These are phyloP conservation scores for Volucella inanis DNA, from an alignment of 2,888 invertebrate species.

Conservation along the genomic window DNA sequence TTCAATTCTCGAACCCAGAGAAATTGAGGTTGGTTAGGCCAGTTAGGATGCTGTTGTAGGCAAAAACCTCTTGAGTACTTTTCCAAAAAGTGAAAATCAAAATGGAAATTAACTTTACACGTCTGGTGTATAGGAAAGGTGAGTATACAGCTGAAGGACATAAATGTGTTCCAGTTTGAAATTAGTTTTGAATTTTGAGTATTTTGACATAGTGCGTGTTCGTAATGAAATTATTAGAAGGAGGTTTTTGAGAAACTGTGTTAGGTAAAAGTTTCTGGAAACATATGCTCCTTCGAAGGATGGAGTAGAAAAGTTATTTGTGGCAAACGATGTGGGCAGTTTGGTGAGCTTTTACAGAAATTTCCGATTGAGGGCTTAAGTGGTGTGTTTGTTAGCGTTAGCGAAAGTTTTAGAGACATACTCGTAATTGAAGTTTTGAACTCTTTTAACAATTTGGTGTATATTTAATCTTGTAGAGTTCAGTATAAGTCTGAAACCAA, in stretches of 20 bases:
- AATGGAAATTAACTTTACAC: slow-evolving; percentile 42
- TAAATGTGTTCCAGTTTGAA: slow-evolving; percentile 45
- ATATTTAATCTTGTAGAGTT: too few relatives aligned
- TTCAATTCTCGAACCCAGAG: slow-evolving; percentile 44
- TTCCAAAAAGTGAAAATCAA: slow-evolving; percentile 6
- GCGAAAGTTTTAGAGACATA: too few relatives aligned
- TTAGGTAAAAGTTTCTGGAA: neutral
- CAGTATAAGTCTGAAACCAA: too few relatives aligned
- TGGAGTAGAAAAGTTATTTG: too few relatives aligned
- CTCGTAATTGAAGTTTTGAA: too few relatives aligned
- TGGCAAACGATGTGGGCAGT: too few relatives aligned
- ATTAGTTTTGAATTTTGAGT: slow-evolving; percentile 28
- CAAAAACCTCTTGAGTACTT: slow-evolving; percentile 46
- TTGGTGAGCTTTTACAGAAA: too few relatives aligned
- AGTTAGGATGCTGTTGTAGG: slow-evolving; percentile 32
- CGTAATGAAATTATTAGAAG: neutral
- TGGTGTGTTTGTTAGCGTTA: too few relatives aligned
- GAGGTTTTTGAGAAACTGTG: neutral
- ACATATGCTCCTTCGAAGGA: too few relatives aligned
- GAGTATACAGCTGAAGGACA: slow-evolving; percentile 11
- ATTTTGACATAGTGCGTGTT: neutral
- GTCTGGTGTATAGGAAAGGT: neutral
- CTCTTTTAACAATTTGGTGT: too few relatives aligned
- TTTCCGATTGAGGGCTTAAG: too few relatives aligned
- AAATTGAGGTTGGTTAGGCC: slow-evolving; percentile 22